Evolutionary conservation across 2,113 vertebrate species (phyloP).

Genomic region (Anseranas semipalmata): DNA sequence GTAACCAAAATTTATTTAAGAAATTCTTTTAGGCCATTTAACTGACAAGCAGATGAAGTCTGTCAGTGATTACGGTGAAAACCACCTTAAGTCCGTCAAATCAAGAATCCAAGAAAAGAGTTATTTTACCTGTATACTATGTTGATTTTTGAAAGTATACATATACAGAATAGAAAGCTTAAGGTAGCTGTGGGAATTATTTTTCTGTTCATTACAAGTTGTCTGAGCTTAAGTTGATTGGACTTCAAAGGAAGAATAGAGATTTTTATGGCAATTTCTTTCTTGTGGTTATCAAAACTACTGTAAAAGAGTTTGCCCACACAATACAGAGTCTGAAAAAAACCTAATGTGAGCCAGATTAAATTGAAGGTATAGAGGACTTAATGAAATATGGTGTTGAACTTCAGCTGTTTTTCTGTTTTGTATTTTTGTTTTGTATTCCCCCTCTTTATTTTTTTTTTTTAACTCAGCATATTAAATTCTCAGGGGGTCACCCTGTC

Average conservation of each 20-base stretch:
- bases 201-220: slow-evolving; percentile 61
- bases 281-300: slow-evolving; percentile 41
- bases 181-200: slow-evolving; percentile 33
- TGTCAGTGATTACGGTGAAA: slow-evolving; percentile 43
- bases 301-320: slow-evolving; percentile 53
- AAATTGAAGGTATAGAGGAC: slow-evolving; percentile 25
- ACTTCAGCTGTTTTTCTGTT: neutral
- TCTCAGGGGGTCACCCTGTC: slow-evolving; percentile 80
- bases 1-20: slow-evolving; percentile 40
- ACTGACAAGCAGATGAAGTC: slow-evolving; percentile 32
- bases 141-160: slow-evolving; percentile 24
- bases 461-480: slow-evolving; percentile 70
- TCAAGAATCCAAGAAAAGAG: neutral
- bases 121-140: slow-evolving; percentile 26
- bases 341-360: slow-evolving; percentile 14
- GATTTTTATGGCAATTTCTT: slow-evolving; percentile 55
- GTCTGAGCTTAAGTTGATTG: slow-evolving; percentile 44
- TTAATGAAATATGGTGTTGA: slow-evolving; percentile 60
- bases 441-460: neutral
- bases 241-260: slow-evolving; percentile 38
- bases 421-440: neutral
- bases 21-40: slow-evolving; percentile 57
- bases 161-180: slow-evolving; percentile 9
- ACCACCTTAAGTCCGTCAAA: slow-evolving; percentile 30
- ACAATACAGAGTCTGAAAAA: neutral